Conservation (phyloP, 2,113 vertebrate genomes). For the Myocastor coypus region DNA sequence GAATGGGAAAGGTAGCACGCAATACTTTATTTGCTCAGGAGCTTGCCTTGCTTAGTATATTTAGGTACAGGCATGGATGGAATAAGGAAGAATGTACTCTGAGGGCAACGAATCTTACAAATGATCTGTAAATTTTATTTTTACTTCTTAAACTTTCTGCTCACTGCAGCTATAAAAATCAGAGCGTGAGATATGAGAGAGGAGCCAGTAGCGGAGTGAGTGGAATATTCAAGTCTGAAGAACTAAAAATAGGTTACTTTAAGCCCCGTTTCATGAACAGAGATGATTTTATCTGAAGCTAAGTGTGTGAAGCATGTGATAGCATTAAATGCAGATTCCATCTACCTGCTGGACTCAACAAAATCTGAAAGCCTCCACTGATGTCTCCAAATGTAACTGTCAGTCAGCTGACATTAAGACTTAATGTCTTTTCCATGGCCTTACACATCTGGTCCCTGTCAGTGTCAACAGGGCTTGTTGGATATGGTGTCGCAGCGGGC, state of each 20-base stretch:
- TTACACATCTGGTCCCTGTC: constrained; percentile 79
- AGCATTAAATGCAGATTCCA: constrained; percentile 55
- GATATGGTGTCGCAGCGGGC: constrained; percentile 73
- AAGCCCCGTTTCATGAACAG: constrained; percentile 20
- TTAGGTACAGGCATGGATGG: background rate
- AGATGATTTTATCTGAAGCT: constrained; percentile 49
- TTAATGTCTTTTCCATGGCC: constrained; percentile 54
- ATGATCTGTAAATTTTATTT: constrained; percentile 19
- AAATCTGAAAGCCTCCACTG: constrained; percentile 37
- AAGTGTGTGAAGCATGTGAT: constrained; percentile 53
- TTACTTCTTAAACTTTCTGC: constrained; percentile 41
- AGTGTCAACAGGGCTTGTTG: constrained; percentile 65
- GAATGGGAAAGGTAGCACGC: constrained; percentile 2
- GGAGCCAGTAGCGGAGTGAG: background rate
- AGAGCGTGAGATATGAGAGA: background rate
- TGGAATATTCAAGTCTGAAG: constrained; percentile 3
- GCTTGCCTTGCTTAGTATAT: background rate
- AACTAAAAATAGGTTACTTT: constrained; percentile 64
- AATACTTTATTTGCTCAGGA: constrained; percentile 14
- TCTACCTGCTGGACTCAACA: constrained; percentile 57
- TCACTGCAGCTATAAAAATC: constrained; percentile 17
- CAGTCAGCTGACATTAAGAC: constrained; percentile 45
- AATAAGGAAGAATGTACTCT: constrained; percentile 30
- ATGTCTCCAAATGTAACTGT: constrained; percentile 73
- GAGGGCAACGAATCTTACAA: background rate